A percentile compares a stretch with the other conserved stretches of the same genome.
Conservation (phyloP, 2,888 invertebrate species). For the Cataglyphis cursor region DNA sequence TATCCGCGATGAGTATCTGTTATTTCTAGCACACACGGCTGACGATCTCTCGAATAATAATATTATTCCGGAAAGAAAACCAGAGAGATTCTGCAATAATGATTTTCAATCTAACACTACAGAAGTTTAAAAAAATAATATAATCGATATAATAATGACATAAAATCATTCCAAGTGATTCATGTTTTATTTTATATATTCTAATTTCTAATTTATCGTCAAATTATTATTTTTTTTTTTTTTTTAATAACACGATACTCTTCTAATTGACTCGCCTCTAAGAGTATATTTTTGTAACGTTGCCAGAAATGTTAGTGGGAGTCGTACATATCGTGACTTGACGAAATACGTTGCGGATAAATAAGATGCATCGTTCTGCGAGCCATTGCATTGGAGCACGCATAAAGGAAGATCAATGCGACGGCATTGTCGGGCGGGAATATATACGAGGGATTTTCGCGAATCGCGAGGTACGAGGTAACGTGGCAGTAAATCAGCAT, state of each 20-base stretch:
- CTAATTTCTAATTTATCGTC: too few species aligned
- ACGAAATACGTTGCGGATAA: constrained; percentile 64
- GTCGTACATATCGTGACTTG: constrained; percentile 49
- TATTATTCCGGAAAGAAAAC: background rate
- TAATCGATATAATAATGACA: constrained; percentile 1
- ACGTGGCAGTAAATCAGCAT: constrained; percentile 78
- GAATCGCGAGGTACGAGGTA: constrained; percentile 52
- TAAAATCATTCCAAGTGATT: background rate
- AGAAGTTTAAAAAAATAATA: background rate
- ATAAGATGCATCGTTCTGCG: constrained; percentile 68
- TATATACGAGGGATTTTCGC: constrained; percentile 74
- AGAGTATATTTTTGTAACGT: constrained; percentile 34
- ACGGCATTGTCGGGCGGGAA: constrained; percentile 65
- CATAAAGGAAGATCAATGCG: constrained; percentile 75
- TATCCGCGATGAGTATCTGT: background rate
- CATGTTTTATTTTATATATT: background rate
- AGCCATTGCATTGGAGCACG: constrained; percentile 53
- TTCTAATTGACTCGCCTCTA: constrained; percentile 29
- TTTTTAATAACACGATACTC: background rate
- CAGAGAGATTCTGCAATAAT: constrained; percentile 3
- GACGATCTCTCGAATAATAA: background rate
- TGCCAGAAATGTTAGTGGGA: constrained; percentile 35
- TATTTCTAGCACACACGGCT: background rate
- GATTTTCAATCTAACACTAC: background rate
- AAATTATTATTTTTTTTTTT: background rate